phyloP scores from a whole-genome alignment of 92 coral and sea anemone genomes.

The Actinostola sp. region DNA sequence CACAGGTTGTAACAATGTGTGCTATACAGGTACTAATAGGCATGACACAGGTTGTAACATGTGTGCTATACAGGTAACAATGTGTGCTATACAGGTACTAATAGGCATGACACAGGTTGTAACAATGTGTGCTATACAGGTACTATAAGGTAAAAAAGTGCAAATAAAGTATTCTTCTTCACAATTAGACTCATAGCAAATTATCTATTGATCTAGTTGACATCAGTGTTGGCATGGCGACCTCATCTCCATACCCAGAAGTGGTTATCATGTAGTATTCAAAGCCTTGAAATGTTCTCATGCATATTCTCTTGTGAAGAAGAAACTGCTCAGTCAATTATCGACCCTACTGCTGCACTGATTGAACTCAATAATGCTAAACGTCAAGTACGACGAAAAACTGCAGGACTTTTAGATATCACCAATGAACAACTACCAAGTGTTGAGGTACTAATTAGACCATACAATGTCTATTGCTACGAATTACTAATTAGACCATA shows the following conservation, averaged over 20 bases:
- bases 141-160: too few relatives aligned
- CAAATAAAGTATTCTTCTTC: background rate
- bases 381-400: constrained; percentile 72
- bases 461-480: too few relatives aligned
- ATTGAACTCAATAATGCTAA: constrained; percentile 91
- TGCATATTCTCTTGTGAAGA: constrained; percentile 94
- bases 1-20: too few relatives aligned
- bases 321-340: constrained; percentile 91
- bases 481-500: background rate
- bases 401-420: constrained; percentile 85
- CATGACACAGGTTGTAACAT: too few relatives aligned
- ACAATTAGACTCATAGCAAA: background rate
- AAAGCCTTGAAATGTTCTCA: constrained; percentile 92
- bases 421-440: constrained; percentile 88
- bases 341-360: constrained; percentile 94
- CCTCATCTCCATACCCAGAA: constrained; percentile 97
- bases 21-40: too few relatives aligned
- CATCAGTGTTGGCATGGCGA: constrained; percentile 98
- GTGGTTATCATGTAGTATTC: constrained; percentile 96
- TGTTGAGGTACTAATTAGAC: constrained; percentile 88
- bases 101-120: too few relatives aligned
- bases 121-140: too few relatives aligned
- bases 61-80: too few relatives aligned
- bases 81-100: too few relatives aligned
- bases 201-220: constrained; percentile 55